phyloP scores from a whole-genome alignment of 2,797 vertebrate genomes.

The Propithecus deckenii region DNA sequence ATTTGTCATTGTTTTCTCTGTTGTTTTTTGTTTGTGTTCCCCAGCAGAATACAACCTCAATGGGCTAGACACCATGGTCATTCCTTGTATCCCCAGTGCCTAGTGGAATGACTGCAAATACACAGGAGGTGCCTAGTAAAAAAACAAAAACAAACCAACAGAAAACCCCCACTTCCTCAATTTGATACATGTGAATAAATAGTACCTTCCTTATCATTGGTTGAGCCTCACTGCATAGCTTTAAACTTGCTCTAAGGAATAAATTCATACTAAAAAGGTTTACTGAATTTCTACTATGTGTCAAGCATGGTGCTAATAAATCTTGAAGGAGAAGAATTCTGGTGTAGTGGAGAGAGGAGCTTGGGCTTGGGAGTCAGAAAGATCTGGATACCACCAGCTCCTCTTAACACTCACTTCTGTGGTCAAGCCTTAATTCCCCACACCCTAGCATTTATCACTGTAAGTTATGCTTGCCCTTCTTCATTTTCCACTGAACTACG shows the following conservation, averaged over 20 bases:
- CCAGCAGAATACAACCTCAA: not conserved
- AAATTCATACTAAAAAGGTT: not conserved
- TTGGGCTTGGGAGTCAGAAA: not conserved
- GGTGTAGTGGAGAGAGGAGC: not conserved
- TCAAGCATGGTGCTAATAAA: not conserved
- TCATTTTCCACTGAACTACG: not conserved
- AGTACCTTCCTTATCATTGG: not conserved
- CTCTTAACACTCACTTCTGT: not conserved
- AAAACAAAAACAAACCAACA: not conserved
- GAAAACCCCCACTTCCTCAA: not conserved
- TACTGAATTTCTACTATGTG: not conserved
- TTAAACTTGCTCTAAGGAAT: not conserved
- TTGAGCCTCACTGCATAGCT: not conserved
- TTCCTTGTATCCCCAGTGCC: not conserved
- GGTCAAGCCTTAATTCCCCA: not conserved
- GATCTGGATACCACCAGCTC: not conserved
- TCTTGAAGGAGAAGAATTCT: not conserved
- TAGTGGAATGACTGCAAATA: not conserved
- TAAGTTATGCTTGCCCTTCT: not conserved
- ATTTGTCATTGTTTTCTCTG: not conserved
- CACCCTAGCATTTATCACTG: not conserved
- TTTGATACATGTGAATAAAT: not conserved
- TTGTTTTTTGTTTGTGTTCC: not conserved
- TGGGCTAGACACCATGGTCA: not conserved
- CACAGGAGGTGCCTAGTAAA: not conserved